Evolutionary conservation across 2,888 invertebrate species (phyloP).

Genomic region (Spodoptera picta): DNA sequence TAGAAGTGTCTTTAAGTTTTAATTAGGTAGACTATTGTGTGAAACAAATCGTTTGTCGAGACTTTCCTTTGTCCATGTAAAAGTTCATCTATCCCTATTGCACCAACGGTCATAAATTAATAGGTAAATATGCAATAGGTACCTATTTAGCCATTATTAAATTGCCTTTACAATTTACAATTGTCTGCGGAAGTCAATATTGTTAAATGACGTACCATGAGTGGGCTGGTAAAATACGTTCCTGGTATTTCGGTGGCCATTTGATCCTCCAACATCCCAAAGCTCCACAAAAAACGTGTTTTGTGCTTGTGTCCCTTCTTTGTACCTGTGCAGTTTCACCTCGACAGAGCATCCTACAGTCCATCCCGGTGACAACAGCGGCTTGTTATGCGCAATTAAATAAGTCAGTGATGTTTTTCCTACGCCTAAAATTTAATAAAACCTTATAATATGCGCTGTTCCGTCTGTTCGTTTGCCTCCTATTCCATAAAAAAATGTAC

Average conservation of each 20-base stretch:
- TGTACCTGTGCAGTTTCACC: slow-evolving; percentile 97
- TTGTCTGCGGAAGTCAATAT: not conserved
- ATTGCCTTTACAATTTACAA: not conserved
- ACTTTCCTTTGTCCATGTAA: too few species aligned
- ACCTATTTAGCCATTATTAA: too few species aligned
- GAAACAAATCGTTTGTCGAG: too few species aligned
- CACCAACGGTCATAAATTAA: too few species aligned
- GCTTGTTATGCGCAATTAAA: slow-evolving; percentile 95
- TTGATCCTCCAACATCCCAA: slow-evolving; percentile 99
- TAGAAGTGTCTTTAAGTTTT: too few species aligned
- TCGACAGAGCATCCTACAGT: slow-evolving; percentile 99
- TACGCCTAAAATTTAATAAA: slow-evolving; percentile 91
- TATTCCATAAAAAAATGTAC: too few species aligned
- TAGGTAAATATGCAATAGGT: too few species aligned
- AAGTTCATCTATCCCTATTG: too few species aligned
- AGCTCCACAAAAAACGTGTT: slow-evolving; percentile 97
- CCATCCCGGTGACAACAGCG: slow-evolving; percentile 96
- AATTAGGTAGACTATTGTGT: too few species aligned
- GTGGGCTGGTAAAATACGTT: slow-evolving; percentile 97
- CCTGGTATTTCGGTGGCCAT: slow-evolving; percentile 97
- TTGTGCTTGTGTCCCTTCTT: slow-evolving; percentile 97
- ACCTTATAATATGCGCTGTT: too few species aligned
- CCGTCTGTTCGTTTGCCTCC: too few species aligned
- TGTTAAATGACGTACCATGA: slow-evolving; percentile 90
- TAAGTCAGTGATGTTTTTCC: slow-evolving; percentile 99